Evolutionary conservation across 1,140 invertebrate genomes (phyloP), one percentile per base, ranked within the genome.

Genomic region (Drusus annulatus): DNA sequence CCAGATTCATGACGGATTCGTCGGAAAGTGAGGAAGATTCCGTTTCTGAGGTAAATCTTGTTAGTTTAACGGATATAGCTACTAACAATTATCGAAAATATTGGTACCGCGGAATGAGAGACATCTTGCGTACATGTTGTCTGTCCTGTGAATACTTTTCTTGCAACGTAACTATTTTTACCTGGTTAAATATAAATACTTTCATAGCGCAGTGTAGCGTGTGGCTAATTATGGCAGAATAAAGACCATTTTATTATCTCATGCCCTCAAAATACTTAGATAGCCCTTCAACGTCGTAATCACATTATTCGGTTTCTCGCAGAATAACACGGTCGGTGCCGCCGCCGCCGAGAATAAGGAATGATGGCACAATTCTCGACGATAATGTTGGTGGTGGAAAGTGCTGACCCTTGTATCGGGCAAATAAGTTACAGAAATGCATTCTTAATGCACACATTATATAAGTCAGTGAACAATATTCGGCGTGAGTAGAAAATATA

Each of bases 11-110:
- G 92, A 94, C 94, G 89, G 95, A 96, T 91, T 93, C 95, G 88
- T 97, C 95, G 84, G 95, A 96, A 91, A 97, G 95, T 88, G 96
- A 97, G 88, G 96, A 97, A 89, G 96, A 97, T 88, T 96, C 96
- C 90, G 95, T 96, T 88, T 96, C 95, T 85, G 96, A 96, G 94
- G 96, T 97, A 94, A 89, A 89, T 89, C 87, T 87, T 87, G 87
- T 88, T 89, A 89, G 89, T 88, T 88, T 90, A 89, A 88, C 86
- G 85, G 85, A 82, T 87, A 88, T 74, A 89, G 88, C 87, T 87
- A 88, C 88, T 89, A 87, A 88, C 87, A 90, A 85, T 86, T 84
- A 87, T 86, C 68, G 85, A 86, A 88, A 88, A 89, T 87, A 87
- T 88, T 89, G 87, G 87, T 87, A 89, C 89, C 87, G 88, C 88